These are phyloP conservation scores for Allophyes oxyacanthae DNA, from an alignment of 2,888 invertebrate genomes.

Conservation along the genomic window DNA sequence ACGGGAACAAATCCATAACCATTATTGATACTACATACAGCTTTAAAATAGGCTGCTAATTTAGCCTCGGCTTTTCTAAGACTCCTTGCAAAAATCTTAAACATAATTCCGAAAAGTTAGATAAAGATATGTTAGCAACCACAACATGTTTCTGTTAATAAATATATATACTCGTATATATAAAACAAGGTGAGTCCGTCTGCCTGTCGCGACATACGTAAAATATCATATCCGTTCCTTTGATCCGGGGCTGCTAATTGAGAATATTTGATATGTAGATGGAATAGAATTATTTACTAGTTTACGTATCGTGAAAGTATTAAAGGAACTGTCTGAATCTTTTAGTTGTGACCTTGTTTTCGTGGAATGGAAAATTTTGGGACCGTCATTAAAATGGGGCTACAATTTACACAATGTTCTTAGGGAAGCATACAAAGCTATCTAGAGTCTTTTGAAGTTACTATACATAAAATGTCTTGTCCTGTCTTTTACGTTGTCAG, in stretches of 20 bases:
- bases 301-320: conserved; percentile 37
- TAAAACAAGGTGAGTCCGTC: conserved; percentile 37
- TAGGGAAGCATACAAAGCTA: no score
- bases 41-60: background rate
- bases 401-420: no score
- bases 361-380: conserved; percentile 14
- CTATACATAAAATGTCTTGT: no score
- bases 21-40: no score
- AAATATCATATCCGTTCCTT: conserved; percentile 60
- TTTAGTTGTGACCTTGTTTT: conserved; percentile 24
- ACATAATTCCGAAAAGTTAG: conserved; percentile 26
- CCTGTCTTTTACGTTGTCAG: no score
- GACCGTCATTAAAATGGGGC: conserved; percentile 4
- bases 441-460: no score
- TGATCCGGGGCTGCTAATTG: conserved; percentile 53
- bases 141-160: conserved; percentile 34
- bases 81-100: background rate
- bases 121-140: conserved; percentile 27
- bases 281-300: conserved; percentile 45
- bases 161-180: conserved; percentile 24
- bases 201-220: conserved; percentile 45
- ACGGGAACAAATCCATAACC: no score
- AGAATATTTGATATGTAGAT: conserved; percentile 45
- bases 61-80: conserved; percentile 4
- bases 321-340: conserved; percentile 38